Conservation (phyloP, 2,797 vertebrate species). For the Microctenopoma stevenorrisi region DNA sequence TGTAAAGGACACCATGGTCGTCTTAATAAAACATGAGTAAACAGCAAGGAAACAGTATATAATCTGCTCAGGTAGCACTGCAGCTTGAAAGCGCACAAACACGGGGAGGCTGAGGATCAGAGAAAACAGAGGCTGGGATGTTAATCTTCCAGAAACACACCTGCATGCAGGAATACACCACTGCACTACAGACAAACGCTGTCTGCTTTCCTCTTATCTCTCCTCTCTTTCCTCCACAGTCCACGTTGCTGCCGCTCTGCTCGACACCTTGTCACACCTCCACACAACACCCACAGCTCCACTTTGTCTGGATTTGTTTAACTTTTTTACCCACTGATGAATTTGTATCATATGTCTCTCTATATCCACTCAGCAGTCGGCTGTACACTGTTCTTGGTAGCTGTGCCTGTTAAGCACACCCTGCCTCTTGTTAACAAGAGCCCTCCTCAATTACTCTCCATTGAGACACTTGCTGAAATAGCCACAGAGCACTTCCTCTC, state of each 20-base stretch:
- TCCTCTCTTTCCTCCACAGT: constrained; percentile 13
- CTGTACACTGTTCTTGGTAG: not conserved
- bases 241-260: constrained; percentile 10
- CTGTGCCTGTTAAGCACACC: constrained; percentile 23
- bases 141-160: constrained; percentile 63
- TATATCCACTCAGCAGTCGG: not conserved
- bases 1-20: constrained; percentile 19
- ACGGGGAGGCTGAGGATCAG: constrained; percentile 28
- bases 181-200: constrained; percentile 22
- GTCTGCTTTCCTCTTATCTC: constrained; percentile 18
- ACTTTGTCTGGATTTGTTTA: constrained; percentile 15
- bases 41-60: constrained; percentile 26
- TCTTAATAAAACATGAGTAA: constrained; percentile 50
- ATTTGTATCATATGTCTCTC: not conserved
- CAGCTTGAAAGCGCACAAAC: constrained; percentile 34
- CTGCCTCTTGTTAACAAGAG: constrained; percentile 50
- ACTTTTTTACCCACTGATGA: constrained; percentile 8
- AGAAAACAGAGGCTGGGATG: constrained; percentile 43
- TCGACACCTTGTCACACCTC: constrained; percentile 15
- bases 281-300: constrained; percentile 1
- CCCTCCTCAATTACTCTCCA: constrained; percentile 61
- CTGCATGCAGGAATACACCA: constrained; percentile 37
- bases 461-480: constrained; percentile 60
- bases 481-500: constrained; percentile 31
- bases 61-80: constrained; percentile 55